phyloP scores from a whole-genome alignment of 2,888 invertebrate species.

The Lepidochrysops patricia region DNA sequence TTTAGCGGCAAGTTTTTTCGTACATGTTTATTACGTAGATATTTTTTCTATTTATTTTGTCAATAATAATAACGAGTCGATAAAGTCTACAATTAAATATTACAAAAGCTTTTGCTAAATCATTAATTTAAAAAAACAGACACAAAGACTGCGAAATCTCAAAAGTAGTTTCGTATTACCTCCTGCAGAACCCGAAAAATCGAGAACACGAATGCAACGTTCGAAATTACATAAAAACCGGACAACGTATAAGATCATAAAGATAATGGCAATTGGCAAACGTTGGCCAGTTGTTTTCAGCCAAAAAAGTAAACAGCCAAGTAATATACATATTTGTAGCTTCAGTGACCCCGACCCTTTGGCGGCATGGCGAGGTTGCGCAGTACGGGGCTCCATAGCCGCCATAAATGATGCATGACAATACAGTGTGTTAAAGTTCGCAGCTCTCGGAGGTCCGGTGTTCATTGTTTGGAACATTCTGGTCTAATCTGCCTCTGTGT shows the following conservation, averaged over 20 bases:
- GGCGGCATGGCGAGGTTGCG: not conserved
- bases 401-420: slow-evolving; percentile 1
- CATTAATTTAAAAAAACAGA: too few relatives aligned
- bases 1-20: too few relatives aligned
- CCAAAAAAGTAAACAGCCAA: slow-evolving; percentile 3
- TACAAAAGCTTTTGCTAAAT: too few relatives aligned
- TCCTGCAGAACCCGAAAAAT: too few relatives aligned
- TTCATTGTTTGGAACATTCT: not conserved
- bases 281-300: not conserved
- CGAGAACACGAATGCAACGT: not conserved
- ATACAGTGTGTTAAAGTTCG: not conserved
- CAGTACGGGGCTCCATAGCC: not conserved
- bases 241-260: not conserved
- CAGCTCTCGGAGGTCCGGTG: not conserved
- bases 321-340: slow-evolving; percentile 2
- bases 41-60: too few relatives aligned
- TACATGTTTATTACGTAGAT: too few relatives aligned
- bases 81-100: too few relatives aligned
- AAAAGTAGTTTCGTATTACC: too few relatives aligned
- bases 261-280: not conserved
- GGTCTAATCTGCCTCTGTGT: not conserved
- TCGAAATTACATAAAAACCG: not conserved
- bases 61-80: too few relatives aligned
- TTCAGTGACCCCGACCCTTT: slow-evolving; percentile 3
- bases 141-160: not conserved